phyloP scores from a whole-genome alignment of 2,113 vertebrate species.

The Peromyscus maniculatus region DNA sequence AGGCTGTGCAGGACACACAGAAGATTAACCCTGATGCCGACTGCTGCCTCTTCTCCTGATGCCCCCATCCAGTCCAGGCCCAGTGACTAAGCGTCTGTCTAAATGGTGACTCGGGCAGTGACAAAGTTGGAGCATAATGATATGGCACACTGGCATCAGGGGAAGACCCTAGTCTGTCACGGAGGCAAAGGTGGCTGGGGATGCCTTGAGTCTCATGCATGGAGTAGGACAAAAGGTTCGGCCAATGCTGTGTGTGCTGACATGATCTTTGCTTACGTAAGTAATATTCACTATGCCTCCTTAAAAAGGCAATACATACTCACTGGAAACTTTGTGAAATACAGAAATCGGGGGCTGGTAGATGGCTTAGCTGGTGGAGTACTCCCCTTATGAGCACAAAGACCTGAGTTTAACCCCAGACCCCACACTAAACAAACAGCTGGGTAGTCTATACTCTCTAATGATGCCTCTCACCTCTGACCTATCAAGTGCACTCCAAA shows the following conservation, averaged over 20 bases:
- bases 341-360: neutral
- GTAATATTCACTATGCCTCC: neutral
- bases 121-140: neutral
- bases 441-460: neutral
- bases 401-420: neutral
- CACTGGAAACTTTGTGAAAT: neutral
- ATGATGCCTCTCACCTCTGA: neutral
- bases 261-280: neutral
- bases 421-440: neutral
- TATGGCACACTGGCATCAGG: neutral
- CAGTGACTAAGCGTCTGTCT: neutral
- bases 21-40: neutral
- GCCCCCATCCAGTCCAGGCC: neutral
- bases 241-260: neutral
- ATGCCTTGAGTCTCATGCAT: neutral
- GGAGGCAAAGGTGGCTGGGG: neutral
- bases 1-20: neutral
- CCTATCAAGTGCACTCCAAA: neutral
- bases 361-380: neutral
- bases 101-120: neutral
- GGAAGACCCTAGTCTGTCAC: neutral
- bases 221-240: accelerated
- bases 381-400: neutral
- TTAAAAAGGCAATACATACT: neutral
- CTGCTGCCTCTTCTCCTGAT: neutral